A percentile compares a stretch with the other conserved stretches of the same genome.
Conservation (phyloP, 2,888 invertebrate species). For the Psococerastis gibbosa region DNA sequence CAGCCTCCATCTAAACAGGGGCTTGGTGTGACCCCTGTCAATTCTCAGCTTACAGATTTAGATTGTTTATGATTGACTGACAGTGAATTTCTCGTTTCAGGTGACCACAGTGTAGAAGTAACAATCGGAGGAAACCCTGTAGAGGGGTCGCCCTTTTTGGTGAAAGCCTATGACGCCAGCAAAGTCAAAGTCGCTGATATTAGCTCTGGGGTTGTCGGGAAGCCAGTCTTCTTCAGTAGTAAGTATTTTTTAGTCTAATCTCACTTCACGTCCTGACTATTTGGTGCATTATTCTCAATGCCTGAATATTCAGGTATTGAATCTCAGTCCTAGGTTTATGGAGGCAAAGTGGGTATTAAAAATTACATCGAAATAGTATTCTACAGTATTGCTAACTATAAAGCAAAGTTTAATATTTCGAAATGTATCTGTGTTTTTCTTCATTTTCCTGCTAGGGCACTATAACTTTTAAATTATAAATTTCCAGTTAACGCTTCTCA, state of each 20-base stretch:
- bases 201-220: slow-evolving; percentile 73
- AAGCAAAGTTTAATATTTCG: background rate
- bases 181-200: slow-evolving; percentile 92
- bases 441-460: no score
- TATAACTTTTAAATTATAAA: background rate
- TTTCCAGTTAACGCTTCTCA: slow-evolving; percentile 34
- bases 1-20: no score
- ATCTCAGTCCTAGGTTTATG: no score
- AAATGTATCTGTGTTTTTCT: background rate
- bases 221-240: slow-evolving; percentile 87
- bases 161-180: slow-evolving; percentile 89
- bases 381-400: background rate
- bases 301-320: background rate
- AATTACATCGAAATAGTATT: background rate
- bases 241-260: slow-evolving; percentile 26
- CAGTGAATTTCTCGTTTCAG: slow-evolving; percentile 3
- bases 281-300: background rate
- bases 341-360: background rate
- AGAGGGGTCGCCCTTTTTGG: slow-evolving; percentile 85
- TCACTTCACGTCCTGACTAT: background rate
- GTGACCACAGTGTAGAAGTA: slow-evolving; percentile 78
- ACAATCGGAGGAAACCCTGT: slow-evolving; percentile 54
- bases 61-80: no score
- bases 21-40: no score
- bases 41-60: no score